Base-by-base conservation (phyloP, 2,888 invertebrate genomes). In the Tetrapedia diversipes region DNA sequence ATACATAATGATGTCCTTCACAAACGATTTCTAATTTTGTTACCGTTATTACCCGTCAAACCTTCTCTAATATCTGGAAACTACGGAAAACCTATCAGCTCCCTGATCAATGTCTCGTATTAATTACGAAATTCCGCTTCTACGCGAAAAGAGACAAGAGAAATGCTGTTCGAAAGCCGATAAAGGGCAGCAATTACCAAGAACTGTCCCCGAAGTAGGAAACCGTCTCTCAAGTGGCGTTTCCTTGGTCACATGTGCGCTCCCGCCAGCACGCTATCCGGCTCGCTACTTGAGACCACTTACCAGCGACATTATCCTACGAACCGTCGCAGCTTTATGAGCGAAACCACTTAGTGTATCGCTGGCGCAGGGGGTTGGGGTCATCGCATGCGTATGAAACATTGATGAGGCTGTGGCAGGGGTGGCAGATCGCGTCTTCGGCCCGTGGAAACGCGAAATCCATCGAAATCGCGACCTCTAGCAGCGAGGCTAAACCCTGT, bases 311-410 rank as follows among this genome's bases (percentile, higher is more conserved):
- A 84, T 85, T 85, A 85, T 83, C 78, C 83, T 83, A 79, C 80
- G 70, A 63, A 72, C 78, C 86, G 81, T 83, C 87, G 84, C 85
- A 88, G 83, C 85, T 91, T 91, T 91, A 91, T 89, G 90, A 88
- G 89, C 89, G 83, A 91, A 91, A 91, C 87, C 91, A 91, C 91
- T 91, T 90, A 90, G 89, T 84, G 84, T 87, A 88, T 89, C 87
- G 88, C 71, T 78, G 70, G 81, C 81, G 79, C 76, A 66, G 54
- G 54, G 60, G 81, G 81, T 80, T 57, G 72, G 77, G 79, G 79
- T 86, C 86, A 82, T 82, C 80, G 83, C 81, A 78, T 79, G 86
- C 83, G 81, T 86, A 84, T 88, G 88, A 90, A 91, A 89, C 87
- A 88, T 89, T 89, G 87, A 90, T 88, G 89, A 87, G 81, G 73